Evolutionary conservation across 1,140 invertebrate genomes (phyloP).

Genomic region (Harpegnathos saltator): DNA sequence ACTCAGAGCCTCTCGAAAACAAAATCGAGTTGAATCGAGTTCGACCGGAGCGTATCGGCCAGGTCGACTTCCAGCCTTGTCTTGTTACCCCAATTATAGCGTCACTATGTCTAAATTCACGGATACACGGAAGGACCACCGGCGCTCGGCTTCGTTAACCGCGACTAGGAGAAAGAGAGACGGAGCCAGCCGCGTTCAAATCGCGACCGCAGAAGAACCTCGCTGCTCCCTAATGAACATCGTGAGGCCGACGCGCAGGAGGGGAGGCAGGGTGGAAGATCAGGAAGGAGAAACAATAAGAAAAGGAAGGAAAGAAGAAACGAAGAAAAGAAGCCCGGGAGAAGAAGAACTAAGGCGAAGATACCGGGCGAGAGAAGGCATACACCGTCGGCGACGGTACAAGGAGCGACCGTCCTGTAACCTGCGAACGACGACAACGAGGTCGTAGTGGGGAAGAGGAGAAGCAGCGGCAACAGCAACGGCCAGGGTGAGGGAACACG

Average conservation of each 20-base stretch:
- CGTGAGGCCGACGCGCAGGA: not conserved
- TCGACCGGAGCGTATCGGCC: not conserved
- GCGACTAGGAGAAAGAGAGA: not conserved
- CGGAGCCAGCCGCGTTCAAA: not conserved
- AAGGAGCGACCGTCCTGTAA: constrained; percentile 36
- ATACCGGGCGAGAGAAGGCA: constrained; percentile 32
- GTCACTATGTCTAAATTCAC: constrained; percentile 9
- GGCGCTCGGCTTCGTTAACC: not conserved
- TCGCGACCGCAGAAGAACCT: not conserved
- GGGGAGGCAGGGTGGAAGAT: not conserved
- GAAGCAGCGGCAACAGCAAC: constrained; percentile 22
- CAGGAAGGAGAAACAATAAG: not conserved
- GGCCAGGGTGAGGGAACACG: constrained; percentile 57
- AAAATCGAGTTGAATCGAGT: not conserved
- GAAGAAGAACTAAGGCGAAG: constrained; percentile 40
- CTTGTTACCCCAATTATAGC: constrained; percentile 19
- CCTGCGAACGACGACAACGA: constrained; percentile 45
- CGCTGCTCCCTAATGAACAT: constrained; percentile 23
- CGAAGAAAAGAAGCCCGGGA: not conserved
- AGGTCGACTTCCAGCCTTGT: not conserved
- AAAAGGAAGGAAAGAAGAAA: constrained; percentile 22
- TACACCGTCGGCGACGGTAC: constrained; percentile 19
- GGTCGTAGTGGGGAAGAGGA: constrained; percentile 55
- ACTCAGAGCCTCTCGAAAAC: not conserved
- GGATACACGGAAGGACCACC: not conserved